Percentiles rank a stretch among this genome's conserved stretches.
These are phyloP conservation scores for Gephyroberyx darwinii DNA, from an alignment of 2,797 vertebrate genomes.

Conservation along the genomic window DNA sequence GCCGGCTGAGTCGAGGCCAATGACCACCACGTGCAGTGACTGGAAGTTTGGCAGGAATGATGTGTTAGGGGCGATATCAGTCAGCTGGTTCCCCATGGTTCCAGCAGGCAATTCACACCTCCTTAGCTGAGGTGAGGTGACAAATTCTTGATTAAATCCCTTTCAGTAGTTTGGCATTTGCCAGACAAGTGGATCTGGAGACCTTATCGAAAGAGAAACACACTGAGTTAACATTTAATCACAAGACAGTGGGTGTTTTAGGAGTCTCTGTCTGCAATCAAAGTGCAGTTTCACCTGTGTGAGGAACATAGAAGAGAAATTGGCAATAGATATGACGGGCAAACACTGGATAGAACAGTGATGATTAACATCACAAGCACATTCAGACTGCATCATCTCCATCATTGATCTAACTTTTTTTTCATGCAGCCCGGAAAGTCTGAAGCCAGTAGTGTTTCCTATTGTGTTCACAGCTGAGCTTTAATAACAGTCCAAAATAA, in stretches of 20 bases:
- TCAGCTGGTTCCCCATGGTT: slow-evolving; percentile 91
- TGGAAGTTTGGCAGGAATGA: slow-evolving; percentile 88
- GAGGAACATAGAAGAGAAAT: slow-evolving; percentile 6
- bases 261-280: slow-evolving; percentile 14
- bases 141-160: slow-evolving; percentile 47
- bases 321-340: slow-evolving; percentile 9
- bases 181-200: slow-evolving; percentile 53
- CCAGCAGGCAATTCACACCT: slow-evolving; percentile 64
- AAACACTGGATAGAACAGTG: neutral
- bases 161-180: slow-evolving; percentile 72
- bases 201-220: slow-evolving; percentile 77
- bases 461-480: neutral
- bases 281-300: neutral
- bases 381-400: neutral
- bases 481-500: neutral
- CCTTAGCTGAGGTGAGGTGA: slow-evolving; percentile 63
- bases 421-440: neutral
- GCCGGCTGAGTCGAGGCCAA: slow-evolving; percentile 88
- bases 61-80: slow-evolving; percentile 85
- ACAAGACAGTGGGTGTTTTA: slow-evolving; percentile 41
- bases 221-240: slow-evolving; percentile 65
- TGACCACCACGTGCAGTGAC: slow-evolving; percentile 87
- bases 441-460: neutral
- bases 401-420: neutral
- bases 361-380: slow-evolving; percentile 6